These are phyloP conservation scores for Entosphenus tridentatus DNA, from an alignment of 2,113 vertebrate species.

Conservation along the genomic window DNA sequence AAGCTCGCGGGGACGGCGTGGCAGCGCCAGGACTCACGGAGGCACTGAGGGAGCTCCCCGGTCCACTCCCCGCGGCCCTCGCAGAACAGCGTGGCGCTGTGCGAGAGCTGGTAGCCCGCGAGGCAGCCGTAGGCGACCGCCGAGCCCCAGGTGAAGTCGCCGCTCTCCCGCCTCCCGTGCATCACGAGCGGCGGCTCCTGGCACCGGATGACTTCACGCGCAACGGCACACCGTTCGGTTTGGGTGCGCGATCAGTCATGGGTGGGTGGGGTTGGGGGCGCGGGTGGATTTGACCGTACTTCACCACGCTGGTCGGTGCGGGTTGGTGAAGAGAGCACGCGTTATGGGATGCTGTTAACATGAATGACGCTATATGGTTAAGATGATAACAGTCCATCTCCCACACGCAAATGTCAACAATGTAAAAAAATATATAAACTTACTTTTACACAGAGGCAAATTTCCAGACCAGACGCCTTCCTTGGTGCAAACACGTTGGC, in stretches of 20 bases:
- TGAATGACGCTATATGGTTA: too few relatives aligned
- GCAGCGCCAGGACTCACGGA: slow-evolving; percentile 42
- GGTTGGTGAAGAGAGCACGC: too few relatives aligned
- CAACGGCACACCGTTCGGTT: too few relatives aligned
- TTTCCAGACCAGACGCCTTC: slow-evolving; percentile 82
- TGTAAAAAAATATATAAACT: not conserved
- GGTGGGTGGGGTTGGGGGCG: too few relatives aligned
- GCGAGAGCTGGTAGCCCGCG: slow-evolving; percentile 83
- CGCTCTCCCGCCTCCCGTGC: slow-evolving; percentile 65
- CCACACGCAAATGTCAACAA: too few relatives aligned
- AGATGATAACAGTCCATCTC: too few relatives aligned
- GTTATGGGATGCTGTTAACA: too few relatives aligned
- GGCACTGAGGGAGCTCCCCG: slow-evolving; percentile 78
- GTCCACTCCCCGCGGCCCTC: slow-evolving; percentile 75
- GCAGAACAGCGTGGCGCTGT: slow-evolving; percentile 67
- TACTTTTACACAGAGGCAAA: slow-evolving; percentile 74
- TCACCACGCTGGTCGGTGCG: too few relatives aligned
- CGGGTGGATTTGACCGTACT: too few relatives aligned
- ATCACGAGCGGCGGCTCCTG: slow-evolving; percentile 43
- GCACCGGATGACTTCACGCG: slow-evolving; percentile 46
- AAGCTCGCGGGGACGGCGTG: not conserved
- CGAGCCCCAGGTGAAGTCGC: slow-evolving; percentile 71
- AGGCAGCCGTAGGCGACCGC: slow-evolving; percentile 69
- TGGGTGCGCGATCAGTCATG: too few relatives aligned
- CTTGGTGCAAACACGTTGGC: slow-evolving; percentile 62